Conservation (phyloP, 2,113 vertebrate genomes). For the Coptodon bakossiorum region DNA sequence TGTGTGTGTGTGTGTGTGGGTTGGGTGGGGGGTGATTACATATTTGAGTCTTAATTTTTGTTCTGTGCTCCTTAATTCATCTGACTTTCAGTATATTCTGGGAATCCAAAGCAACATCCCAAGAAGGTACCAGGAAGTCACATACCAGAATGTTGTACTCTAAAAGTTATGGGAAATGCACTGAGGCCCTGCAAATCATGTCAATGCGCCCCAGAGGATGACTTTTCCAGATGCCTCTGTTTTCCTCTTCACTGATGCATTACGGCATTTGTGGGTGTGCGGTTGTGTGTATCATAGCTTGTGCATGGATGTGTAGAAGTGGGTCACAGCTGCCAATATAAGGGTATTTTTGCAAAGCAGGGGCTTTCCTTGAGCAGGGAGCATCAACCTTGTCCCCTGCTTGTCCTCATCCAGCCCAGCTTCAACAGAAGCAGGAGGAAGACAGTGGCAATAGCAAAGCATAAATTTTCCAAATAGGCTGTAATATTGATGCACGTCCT, state of each 20-base stretch:
- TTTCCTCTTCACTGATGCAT: conserved; percentile 63
- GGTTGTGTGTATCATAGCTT: not conserved
- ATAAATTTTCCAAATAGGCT: conserved; percentile 21
- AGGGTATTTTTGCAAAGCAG: conserved; percentile 4
- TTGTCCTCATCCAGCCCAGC: not conserved
- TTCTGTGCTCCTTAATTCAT: not conserved
- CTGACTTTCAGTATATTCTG: not conserved
- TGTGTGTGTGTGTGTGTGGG: not conserved
- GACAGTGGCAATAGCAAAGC: not conserved
- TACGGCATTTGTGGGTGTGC: conserved; percentile 5
- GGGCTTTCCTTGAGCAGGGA: conserved; percentile 34
- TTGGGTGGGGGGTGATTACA: not conserved
- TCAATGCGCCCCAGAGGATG: conserved; percentile 60
- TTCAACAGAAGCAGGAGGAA: not conserved
- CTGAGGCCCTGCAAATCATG: conserved; percentile 55
- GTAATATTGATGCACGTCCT: not conserved
- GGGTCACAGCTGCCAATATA: conserved; percentile 73
- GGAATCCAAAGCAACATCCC: not conserved
- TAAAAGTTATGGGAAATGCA: conserved; percentile 25
- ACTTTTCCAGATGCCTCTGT: conserved; percentile 71
- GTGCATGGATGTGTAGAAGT: conserved; percentile 59
- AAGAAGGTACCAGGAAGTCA: conserved; percentile 12
- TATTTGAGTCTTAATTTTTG: not conserved
- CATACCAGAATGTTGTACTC: not conserved
- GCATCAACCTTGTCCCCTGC: not conserved